Conservation (phyloP, 2,888 invertebrate genomes). For the Lomographa bimaculata region DNA sequence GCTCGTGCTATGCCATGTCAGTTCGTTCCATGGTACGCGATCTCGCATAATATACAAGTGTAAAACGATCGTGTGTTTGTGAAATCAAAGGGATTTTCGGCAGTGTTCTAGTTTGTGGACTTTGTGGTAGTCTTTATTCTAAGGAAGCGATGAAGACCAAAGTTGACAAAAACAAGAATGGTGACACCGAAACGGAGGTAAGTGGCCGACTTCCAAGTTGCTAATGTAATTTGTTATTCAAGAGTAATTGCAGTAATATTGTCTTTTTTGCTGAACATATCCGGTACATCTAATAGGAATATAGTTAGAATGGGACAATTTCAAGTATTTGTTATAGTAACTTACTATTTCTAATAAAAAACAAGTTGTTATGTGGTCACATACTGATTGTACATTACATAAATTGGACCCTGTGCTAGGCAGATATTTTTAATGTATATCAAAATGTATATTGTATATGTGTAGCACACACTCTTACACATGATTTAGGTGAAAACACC, state of each 20-base stretch:
- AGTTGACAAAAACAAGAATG: constrained; percentile 82
- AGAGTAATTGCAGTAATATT: constrained; percentile 17
- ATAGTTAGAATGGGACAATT: too few relatives aligned
- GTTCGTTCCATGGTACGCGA: constrained; percentile 68
- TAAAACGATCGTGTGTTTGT: constrained; percentile 58
- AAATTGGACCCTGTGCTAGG: too few relatives aligned
- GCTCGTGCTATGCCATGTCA: constrained; percentile 70
- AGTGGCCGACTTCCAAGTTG: constrained; percentile 50
- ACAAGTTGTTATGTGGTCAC: too few relatives aligned
- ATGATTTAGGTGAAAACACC: too few relatives aligned
- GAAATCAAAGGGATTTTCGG: constrained; percentile 50
- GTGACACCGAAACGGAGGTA: constrained; percentile 83
- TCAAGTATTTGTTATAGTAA: too few relatives aligned
- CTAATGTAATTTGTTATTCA: constrained; percentile 17
- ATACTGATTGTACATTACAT: too few relatives aligned
- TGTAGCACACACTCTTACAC: too few relatives aligned
- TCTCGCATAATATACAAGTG: constrained; percentile 70
- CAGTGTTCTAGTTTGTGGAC: constrained; percentile 65
- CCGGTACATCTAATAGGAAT: too few relatives aligned
- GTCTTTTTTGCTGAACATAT: constrained; percentile 3
- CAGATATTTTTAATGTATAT: too few relatives aligned
- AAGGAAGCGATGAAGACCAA: constrained; percentile 85
- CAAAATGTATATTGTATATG: too few relatives aligned
- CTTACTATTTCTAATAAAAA: too few relatives aligned
- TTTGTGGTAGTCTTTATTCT: constrained; percentile 65